phyloP scores from a whole-genome alignment of 2,113 vertebrate species.

The Nothoprocta pentlandii region DNA sequence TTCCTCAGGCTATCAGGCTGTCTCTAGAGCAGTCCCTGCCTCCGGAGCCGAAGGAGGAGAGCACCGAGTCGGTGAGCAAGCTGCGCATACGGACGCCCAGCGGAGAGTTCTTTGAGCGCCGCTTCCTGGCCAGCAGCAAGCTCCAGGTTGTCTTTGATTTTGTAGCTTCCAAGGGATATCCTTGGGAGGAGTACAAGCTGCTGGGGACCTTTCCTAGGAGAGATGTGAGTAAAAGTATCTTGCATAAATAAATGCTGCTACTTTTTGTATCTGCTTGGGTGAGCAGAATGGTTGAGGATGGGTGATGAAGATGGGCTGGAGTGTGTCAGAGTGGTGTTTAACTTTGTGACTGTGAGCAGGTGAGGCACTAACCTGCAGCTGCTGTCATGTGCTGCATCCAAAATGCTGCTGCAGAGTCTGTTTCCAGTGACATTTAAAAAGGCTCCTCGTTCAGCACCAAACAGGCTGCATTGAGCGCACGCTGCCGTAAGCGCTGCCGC shows the following conservation, averaged over 20 bases:
- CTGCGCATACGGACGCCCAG: constrained; percentile 95
- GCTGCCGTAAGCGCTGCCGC: neutral
- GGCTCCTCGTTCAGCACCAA: neutral
- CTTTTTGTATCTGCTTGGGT: neutral
- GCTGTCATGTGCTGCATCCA: neutral
- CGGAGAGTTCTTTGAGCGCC: constrained; percentile 94
- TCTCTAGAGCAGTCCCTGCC: constrained; percentile 95
- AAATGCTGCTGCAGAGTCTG: neutral
- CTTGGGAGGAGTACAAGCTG: constrained; percentile 95
- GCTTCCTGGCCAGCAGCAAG: constrained; percentile 94
- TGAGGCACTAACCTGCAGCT: neutral
- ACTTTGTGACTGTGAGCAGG: neutral
- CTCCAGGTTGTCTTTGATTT: constrained; percentile 98
- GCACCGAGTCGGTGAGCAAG: constrained; percentile 92
- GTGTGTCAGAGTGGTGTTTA: neutral
- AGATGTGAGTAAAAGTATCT: constrained; percentile 86
- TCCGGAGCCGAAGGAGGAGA: constrained; percentile 90
- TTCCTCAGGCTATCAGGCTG: constrained; percentile 91
- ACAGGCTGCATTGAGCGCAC: neutral
- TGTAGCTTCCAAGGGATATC: constrained; percentile 97
- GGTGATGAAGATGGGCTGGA: neutral
- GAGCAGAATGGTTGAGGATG: rapidly evolving
- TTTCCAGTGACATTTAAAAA: neutral
- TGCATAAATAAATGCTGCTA: neutral
- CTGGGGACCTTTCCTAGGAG: constrained; percentile 98